These are phyloP conservation scores for Oligia strigilis DNA, from an alignment of 2,888 invertebrate genomes.

Conservation along the genomic window DNA sequence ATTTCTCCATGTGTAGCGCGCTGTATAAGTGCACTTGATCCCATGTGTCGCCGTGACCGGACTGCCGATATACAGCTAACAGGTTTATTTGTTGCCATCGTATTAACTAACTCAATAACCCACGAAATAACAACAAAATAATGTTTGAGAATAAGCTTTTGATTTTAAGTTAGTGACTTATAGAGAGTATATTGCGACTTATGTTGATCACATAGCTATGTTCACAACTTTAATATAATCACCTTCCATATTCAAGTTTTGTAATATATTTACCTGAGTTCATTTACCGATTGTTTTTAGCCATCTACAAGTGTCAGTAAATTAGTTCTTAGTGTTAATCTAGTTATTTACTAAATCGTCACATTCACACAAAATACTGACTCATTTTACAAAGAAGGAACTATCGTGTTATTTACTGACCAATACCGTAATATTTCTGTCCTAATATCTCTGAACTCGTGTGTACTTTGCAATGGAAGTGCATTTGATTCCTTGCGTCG, in stretches of 20 bases:
- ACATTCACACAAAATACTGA: background rate
- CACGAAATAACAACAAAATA: constrained; percentile 23
- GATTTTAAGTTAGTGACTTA: background rate
- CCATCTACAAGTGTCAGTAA: too few relatives aligned
- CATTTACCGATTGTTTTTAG: too few relatives aligned
- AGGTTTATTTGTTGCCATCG: constrained; percentile 86
- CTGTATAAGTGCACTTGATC: constrained; percentile 85
- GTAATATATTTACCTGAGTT: too few relatives aligned
- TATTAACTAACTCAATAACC: constrained; percentile 57
- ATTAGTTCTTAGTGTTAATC: too few relatives aligned
- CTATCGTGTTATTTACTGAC: constrained; percentile 13
- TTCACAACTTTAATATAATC: too few relatives aligned
- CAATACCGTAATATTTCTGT: constrained; percentile 20
- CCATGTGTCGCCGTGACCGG: constrained; percentile 85
- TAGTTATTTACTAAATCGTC: background rate
- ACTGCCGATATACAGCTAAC: constrained; percentile 85
- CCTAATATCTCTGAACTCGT: constrained; percentile 56
- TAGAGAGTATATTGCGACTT: background rate
- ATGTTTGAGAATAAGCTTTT: background rate
- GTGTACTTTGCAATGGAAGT: constrained; percentile 72
- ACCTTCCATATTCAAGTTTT: too few relatives aligned
- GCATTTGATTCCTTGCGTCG: constrained; percentile 87
- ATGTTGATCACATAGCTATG: background rate
- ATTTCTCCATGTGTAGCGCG: constrained; percentile 69
- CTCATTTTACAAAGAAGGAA: background rate